Base-by-base conservation (phyloP, 92 coral and sea anemone species). In the Paragorgia papillata region DNA sequence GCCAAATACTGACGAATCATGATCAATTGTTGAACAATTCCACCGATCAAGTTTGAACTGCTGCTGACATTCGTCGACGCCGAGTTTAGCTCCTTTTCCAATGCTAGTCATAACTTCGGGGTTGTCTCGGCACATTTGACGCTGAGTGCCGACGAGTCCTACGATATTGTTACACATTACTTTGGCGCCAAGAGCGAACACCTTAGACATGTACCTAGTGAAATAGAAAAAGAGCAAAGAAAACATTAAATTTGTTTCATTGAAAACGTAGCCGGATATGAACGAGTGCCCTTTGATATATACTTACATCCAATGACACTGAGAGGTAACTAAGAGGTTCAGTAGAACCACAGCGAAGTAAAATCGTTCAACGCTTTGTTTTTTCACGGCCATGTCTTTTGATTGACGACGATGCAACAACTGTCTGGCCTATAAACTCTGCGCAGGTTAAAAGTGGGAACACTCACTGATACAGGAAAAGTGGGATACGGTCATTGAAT, bases 91-190 rank as follows among this genome's bases (percentile, higher is more conserved):
- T 9, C 99, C 99, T 67, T 88, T 95, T 9, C 99, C 99, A 18
- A 95, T 85, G 75, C 99, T 91, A 26, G 88, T 82, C 99, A 95
- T 95, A 1, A 95, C 97, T 79, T 91, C 97, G 24, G 99, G 99
- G 54, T 90, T 86, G 32, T 95, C 95, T 48, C 89, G 90, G 70
- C 99, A 95, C 0, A 95, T 85, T 30, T 85, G 91, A 19, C 95
- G 82, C 78, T 95, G 99, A 28, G 67, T 74, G 60, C 79, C 90
- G 12, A 95, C 97, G 33, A 95, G 80, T 0, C 99, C 97, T 9
- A 87, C 87, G 25, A 95, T 87, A 71, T 84, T 90, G 56, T 85
- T 91, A 55, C 99, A 95, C 99, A 95, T 95, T 46, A 95, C 87
- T 69, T 95, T 91, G 1, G 99, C 92, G 10, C 99, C 99, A 26